These are phyloP conservation scores for Cuniculus paca DNA, from an alignment of 2,797 vertebrate species.

Conservation along the genomic window DNA sequence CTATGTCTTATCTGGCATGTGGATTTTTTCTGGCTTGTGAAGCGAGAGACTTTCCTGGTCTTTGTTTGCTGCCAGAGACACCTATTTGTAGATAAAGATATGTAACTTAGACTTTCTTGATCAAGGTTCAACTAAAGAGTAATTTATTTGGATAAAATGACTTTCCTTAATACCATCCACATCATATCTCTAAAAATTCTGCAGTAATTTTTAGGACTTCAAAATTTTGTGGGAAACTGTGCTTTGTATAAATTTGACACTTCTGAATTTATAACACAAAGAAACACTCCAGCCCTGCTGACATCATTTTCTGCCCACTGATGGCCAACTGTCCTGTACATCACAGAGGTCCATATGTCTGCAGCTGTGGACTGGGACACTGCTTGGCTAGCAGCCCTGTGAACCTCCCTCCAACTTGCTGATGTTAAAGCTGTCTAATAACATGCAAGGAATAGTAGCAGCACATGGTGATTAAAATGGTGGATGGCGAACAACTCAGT, in stretches of 20 bases:
- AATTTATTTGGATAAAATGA: background rate
- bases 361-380: background rate
- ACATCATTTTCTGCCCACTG: background rate
- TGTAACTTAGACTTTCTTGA: background rate
- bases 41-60: background rate
- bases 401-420: background rate
- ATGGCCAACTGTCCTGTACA: background rate
- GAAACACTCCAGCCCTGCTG: background rate
- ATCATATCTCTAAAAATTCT: background rate
- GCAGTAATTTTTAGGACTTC: background rate
- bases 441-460: background rate
- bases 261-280: background rate
- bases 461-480: background rate
- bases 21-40: slow-evolving; percentile 12
- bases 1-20: background rate
- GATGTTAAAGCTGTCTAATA: background rate
- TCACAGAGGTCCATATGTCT: background rate
- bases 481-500: background rate
- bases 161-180: background rate
- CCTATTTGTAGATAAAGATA: background rate
- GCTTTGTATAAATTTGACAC: background rate
- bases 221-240: background rate
- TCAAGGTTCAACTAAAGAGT: slow-evolving; percentile 24
- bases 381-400: background rate
- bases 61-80: background rate